Evolutionary conservation across 2,888 invertebrate species (phyloP).

Genomic region (Chaetogeoica ovagalla): DNA sequence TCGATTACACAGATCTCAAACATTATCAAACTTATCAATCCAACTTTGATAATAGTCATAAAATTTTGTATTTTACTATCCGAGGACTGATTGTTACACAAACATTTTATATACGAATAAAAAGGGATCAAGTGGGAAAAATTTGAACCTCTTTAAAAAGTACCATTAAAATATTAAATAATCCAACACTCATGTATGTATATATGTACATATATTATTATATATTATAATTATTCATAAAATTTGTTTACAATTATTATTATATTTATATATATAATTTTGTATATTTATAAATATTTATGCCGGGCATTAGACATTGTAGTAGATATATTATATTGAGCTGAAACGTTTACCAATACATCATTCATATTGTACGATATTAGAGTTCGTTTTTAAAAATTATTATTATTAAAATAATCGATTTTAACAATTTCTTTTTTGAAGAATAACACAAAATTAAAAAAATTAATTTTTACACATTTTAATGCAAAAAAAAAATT

Average conservation of each 20-base stretch:
- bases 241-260: too few species aligned
- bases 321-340: conserved; percentile 32
- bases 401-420: too few species aligned
- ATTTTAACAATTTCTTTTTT: not conserved
- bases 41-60: too few species aligned
- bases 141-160: too few species aligned
- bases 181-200: not conserved
- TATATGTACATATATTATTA: conserved; percentile 1
- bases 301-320: not conserved
- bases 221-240: too few species aligned
- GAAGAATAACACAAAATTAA: not conserved
- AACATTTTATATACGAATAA: too few species aligned
- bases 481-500: not conserved
- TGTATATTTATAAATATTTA: not conserved
- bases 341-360: conserved; percentile 17
- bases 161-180: not conserved
- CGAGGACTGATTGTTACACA: too few species aligned
- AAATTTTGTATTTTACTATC: too few species aligned
- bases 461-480: not conserved
- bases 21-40: too few species aligned
- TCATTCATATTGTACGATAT: not conserved
- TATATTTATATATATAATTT: not conserved
- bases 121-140: too few species aligned
- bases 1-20: too few species aligned
- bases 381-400: not conserved